phyloP scores from a whole-genome alignment of 2,113 vertebrate genomes.

The Malurus elegans region DNA sequence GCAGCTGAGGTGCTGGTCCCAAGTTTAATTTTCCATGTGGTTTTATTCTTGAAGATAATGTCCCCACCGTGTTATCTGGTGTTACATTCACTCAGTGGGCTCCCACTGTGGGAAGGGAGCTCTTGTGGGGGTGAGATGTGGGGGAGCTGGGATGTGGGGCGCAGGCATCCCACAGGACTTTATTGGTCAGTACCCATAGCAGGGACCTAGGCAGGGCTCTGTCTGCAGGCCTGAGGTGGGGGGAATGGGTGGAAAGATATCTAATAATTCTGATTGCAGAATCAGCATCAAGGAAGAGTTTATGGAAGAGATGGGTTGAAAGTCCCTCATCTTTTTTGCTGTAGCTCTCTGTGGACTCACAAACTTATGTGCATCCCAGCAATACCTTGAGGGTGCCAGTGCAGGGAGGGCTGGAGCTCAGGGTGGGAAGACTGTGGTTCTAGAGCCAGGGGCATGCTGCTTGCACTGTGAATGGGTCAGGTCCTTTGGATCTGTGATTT shows the following conservation, averaged over 20 bases:
- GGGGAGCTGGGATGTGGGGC: neutral
- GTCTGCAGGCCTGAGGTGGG: neutral
- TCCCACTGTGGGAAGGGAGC: neutral
- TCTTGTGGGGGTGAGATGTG: neutral
- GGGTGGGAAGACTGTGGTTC: neutral
- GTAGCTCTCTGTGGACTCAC: neutral
- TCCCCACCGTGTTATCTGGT: neutral
- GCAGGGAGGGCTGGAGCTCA: neutral
- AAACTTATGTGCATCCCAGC: neutral
- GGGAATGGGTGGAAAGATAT: neutral
- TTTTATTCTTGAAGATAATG: neutral
- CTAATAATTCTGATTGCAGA: neutral
- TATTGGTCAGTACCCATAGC: fast-evolving
- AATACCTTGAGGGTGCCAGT: fast-evolving
- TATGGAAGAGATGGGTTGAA: neutral
- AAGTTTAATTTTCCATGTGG: neutral
- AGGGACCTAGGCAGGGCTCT: neutral
- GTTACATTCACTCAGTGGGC: neutral
- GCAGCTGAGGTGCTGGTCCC: neutral
- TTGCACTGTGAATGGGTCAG: neutral
- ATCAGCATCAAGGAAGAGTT: neutral
- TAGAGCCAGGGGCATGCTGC: neutral
- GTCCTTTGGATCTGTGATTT: neutral
- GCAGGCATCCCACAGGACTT: neutral
- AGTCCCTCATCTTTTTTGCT: neutral